Conservation (phyloP, 2,888 invertebrate species). For the Drosophila mimica region DNA sequence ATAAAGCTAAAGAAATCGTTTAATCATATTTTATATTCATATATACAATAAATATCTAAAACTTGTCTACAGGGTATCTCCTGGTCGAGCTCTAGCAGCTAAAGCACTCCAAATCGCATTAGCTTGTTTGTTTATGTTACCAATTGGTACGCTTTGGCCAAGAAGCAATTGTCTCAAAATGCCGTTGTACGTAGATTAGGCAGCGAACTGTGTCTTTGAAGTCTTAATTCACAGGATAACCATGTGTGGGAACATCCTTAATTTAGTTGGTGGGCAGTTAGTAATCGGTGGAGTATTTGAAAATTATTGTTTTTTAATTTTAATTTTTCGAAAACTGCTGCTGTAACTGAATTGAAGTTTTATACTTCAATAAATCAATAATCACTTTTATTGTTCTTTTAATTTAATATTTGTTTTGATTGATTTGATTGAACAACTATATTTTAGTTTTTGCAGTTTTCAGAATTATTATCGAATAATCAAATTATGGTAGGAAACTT, state of each 20-base stretch:
- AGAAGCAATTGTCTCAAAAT: conserved; percentile 19
- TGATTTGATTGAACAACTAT: background rate
- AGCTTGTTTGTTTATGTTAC: conserved; percentile 1
- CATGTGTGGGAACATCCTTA: conserved; percentile 34
- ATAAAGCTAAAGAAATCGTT: background rate
- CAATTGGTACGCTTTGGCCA: conserved; percentile 23
- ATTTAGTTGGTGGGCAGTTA: background rate
- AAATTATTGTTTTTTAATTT: too few relatives aligned
- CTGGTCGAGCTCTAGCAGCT: background rate
- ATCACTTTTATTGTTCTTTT: background rate
- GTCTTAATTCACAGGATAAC: conserved; percentile 38
- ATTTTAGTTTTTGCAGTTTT: background rate
- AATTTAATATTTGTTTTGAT: background rate
- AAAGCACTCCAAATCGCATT: background rate
- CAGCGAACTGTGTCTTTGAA: conserved; percentile 9
- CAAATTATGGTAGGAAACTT: too few relatives aligned
- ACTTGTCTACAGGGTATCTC: background rate
- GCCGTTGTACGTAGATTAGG: conserved; percentile 25
- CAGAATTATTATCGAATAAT: background rate
- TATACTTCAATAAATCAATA: background rate
- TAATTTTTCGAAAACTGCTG: background rate
- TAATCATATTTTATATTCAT: background rate
- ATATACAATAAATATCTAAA: background rate
- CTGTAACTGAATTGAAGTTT: background rate
- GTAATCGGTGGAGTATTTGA: background rate